Percentiles rank a stretch among this genome's conserved stretches.
Conservation (phyloP, 2,797 vertebrate species). For the Myiotriccus ornatus region DNA sequence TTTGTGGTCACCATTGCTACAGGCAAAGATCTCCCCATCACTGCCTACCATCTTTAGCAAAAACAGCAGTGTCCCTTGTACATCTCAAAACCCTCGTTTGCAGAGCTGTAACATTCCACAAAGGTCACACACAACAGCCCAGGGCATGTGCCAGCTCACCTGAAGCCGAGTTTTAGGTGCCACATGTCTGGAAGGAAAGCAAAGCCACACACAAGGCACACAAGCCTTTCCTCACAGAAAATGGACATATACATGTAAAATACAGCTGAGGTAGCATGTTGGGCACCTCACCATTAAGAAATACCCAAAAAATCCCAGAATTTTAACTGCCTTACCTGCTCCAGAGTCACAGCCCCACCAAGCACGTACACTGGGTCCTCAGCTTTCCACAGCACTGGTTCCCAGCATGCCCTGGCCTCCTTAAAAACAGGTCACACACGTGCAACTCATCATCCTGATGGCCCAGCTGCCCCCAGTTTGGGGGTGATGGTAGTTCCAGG, state of each 20-base stretch:
- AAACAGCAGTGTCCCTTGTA: rapidly evolving
- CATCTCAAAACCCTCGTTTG: rapidly evolving
- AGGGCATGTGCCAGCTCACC: rapidly evolving
- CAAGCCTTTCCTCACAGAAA: background rate
- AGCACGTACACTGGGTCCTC: rapidly evolving
- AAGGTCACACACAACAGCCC: rapidly evolving
- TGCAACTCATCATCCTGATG: rapidly evolving
- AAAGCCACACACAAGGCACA: rapidly evolving
- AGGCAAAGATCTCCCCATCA: rapidly evolving
- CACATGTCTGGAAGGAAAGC: rapidly evolving
- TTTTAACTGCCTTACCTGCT: background rate
- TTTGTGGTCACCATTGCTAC: rapidly evolving
- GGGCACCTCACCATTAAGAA: background rate
- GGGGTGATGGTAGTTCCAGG: background rate
- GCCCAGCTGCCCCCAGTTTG: background rate
- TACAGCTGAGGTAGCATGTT: rapidly evolving
- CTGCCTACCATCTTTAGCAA: background rate
- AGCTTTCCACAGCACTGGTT: rapidly evolving
- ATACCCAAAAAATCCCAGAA: rapidly evolving
- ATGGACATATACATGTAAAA: rapidly evolving
- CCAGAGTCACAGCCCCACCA: rapidly evolving
- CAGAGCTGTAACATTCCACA: rapidly evolving
- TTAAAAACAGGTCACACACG: rapidly evolving
- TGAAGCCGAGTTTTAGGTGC: background rate
- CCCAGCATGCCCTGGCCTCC: rapidly evolving